Evolutionary conservation across 2,113 vertebrate species (phyloP).

Genomic region (Oncorhynchus nerka): DNA sequence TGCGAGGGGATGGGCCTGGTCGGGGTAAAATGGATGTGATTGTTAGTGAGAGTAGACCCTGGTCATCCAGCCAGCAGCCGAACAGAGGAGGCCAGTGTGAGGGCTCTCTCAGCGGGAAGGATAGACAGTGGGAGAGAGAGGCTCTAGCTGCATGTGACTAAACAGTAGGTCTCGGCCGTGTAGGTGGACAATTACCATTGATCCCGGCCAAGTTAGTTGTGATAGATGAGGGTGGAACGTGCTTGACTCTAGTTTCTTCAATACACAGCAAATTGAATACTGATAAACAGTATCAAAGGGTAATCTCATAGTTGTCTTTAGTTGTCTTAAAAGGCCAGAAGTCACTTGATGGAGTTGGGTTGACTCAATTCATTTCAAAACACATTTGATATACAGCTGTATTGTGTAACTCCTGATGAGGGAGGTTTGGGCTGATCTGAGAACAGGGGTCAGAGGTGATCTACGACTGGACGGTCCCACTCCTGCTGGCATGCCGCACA

Average conservation of each 20-base stretch:
- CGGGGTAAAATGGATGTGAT: conserved; percentile 46
- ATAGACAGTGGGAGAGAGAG: conserved; percentile 43
- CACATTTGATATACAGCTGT: no score
- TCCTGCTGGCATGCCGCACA: not conserved
- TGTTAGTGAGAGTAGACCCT: conserved; percentile 50
- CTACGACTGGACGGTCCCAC: not conserved
- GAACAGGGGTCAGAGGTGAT: not conserved
- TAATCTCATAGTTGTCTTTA: no score
- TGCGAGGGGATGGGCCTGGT: conserved; percentile 20
- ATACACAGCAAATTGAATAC: not conserved
- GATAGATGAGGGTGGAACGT: no score
- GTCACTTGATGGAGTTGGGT: no score
- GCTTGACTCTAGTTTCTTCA: no score
- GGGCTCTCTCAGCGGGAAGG: not conserved
- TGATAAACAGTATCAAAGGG: no score
- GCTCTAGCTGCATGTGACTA: conserved; percentile 54
- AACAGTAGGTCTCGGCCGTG: conserved; percentile 42
- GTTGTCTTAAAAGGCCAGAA: no score
- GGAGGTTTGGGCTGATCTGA: not conserved
- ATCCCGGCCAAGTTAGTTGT: not conserved
- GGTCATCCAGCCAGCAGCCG: conserved; percentile 37
- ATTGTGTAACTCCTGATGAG: not conserved
- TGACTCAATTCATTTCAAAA: no score
- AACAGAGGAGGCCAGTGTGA: conserved; percentile 61
- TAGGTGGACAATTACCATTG: conserved; percentile 32